Evolutionary conservation across 64 coral and sea anemone genomes (phyloP), one percentile per base, ranked within the genome.

Genomic region (Dendronephthya gigantea): DNA sequence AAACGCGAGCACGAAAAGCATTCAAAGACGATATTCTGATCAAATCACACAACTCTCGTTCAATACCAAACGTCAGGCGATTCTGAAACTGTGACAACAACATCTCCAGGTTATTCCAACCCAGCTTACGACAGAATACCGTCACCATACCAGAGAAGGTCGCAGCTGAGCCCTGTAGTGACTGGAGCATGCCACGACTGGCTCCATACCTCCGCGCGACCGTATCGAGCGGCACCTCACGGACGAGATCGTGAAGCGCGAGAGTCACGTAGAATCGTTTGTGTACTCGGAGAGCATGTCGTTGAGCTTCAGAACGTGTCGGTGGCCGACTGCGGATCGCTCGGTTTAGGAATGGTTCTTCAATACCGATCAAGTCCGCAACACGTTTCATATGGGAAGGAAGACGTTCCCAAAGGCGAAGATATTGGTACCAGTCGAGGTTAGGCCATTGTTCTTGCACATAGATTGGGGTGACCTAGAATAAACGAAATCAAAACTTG

Each of bases 141-240:
- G 92, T 98, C 19, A 98, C 95, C 95, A 98, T 98, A 41, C 95
- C 95, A 50, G 92, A 86, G 76, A 98, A 98, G 22, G 95, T 98
- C 35, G 95, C 92, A 34, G 95, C 92, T 1, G 95, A 98, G 75
- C 92, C 70, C 86, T 98, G 95, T n/a, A 98, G 43, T 7, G 92
- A 91, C 65, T 98, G 95, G 0, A 98, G 40, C 95, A 98, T 98
- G 9, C 95, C 95, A 4, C 92, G 92, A 30, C 85, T 98, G 37
- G 90, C 95, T 34, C 95, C 95, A 23, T 91, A 97, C 43, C 92
- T 83, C 13, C 92, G 92, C 9, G 94, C 89, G 29, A 97, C 94
- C 19, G 85, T 81, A 52, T 92, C 88, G 0, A 97, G 55, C 11
- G 91, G 94, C 2, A 91, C 84, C 58, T 97, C 94, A 16, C 91